Base-by-base conservation (phyloP, 2,113 vertebrate species). In the Parotia lawesii region DNA sequence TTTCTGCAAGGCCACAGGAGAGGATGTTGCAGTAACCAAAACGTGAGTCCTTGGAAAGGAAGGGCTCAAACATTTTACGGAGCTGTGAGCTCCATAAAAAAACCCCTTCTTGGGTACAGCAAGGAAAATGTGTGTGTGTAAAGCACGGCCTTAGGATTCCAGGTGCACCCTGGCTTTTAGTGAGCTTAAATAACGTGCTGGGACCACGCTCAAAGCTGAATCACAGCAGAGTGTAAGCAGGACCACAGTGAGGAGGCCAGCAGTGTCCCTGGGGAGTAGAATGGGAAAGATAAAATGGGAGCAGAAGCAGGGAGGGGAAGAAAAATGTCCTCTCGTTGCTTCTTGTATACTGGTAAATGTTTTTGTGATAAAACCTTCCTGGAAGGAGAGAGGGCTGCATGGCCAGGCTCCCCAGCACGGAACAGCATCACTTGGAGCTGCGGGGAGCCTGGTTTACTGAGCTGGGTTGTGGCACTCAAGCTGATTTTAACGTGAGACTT, bases 321-420 rank as follows among this genome's bases (percentile, higher is more conserved):
- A 85, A 66, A 48, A 79, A 54, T 27, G 9, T 9, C 8, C 0
- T 24, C 18, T 33, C 0, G 0, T 23, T 69, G 11, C 62, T 72
- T 62, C 42, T 87, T 4, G 0, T 25, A 25, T 58, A 12, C 5
- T 47, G 33, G 37, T 75, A 66, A 61, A 70, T 87, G 11, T 22
- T 61, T 66, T 45, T 78, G 35, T 54, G 37, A 23, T 62, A 37
- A 78, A 74, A 38, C 2, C 0, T 58, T 78, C 15, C 23, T 54
- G 72, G 67, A 64, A 64, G 53, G 48, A 88, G 67, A 31, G 33
- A 54, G 45, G 31, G 18, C 53, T 72, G 44, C 18, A 13, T 11
- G n/a, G n/a, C 16, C 0, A 1, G 23, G 24, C 56, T 78, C 11
- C 31, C 35, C 61, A 28, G 48, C 0, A 0, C 38, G 62, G 61